Base-by-base conservation (phyloP, 2,888 invertebrate species). In the Pterostichus niger region DNA sequence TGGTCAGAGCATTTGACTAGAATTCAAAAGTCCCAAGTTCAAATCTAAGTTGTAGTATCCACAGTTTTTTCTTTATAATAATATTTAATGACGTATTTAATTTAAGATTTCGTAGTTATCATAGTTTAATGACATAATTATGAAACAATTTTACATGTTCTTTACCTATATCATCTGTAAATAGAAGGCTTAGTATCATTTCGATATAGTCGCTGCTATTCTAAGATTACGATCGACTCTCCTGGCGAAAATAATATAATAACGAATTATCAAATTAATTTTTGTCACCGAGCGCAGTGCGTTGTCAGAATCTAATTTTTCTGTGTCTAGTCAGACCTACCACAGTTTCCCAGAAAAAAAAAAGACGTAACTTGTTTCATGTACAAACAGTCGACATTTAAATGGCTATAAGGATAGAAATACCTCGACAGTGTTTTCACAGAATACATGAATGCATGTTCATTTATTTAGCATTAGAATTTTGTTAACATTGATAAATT, bases 311-410 rank as follows among this genome's bases (percentile, higher is more conserved):
- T 64, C 68, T 44, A 71, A 71, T 71, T 71, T 71, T 71, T 71
- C 68, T 44, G 44, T 44, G 68, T 71, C 68, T n/a, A 13, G 35
- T 2, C 40, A 35, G 68, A 71, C 68, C 68, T 40, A 71, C 68
- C 68, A 44, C 68, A 71, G 68, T 71, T 71, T 71, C 68, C 40
- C 40, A 71, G 68, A 71, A 71, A 71, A 71, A 64, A 71, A 71
- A 71, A 71, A 64, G 44, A 44, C 13, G 6, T 17, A 40, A 17
- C 46, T 10, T 6, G 13, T 40, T 33, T 7, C 13, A 64, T 9
- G 49, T 56, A 56, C 56, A 56, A 56, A 56, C 56, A 56, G 56
- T 1, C 17, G 56, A 44, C 13, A 71, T 71, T 71, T 13, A 71
- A 44, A 71, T 44, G 64, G 64, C 35, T 64, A 64, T 35, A 35